phyloP scores from a whole-genome alignment of 2,888 invertebrate species.

The Eupeodes latifasciatus region DNA sequence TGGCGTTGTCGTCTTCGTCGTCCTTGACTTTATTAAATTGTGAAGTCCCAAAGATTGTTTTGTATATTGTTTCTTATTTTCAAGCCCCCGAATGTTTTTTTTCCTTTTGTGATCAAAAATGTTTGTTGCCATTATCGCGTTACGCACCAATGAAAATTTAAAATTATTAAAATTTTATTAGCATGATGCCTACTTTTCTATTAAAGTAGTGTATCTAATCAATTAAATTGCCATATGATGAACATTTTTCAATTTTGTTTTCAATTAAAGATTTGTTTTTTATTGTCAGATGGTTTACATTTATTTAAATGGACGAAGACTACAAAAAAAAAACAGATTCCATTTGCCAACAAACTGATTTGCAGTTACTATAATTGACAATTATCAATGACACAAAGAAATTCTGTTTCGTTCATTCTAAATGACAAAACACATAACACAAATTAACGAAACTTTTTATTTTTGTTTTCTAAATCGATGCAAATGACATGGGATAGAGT shows the following conservation, averaged over 20 bases:
- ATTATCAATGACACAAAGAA: not conserved
- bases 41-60: too few relatives aligned
- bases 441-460: too few relatives aligned
- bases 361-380: slow-evolving; percentile 2
- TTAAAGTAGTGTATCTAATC: not conserved
- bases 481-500: not conserved
- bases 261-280: slow-evolving; percentile 14
- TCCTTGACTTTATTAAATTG: too few relatives aligned
- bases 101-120: too few relatives aligned
- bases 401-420: not conserved
- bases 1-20: too few relatives aligned
- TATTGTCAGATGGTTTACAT: slow-evolving; percentile 6
- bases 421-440: not conserved
- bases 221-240: slow-evolving; percentile 20
- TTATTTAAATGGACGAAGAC: not conserved
- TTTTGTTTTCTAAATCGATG: not conserved
- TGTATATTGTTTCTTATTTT: too few relatives aligned
- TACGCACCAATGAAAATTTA: slow-evolving; percentile 1
- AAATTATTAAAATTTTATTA: slow-evolving; percentile 18
- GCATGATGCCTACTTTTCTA: not conserved
- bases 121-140: not conserved
- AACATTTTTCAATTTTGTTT: slow-evolving; percentile 19
- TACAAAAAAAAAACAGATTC: too few relatives aligned
- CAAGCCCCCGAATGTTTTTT: not conserved
- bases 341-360: slow-evolving; percentile 5